phyloP scores from a whole-genome alignment of 2,113 vertebrate species.

The Zapus hudsonius region DNA sequence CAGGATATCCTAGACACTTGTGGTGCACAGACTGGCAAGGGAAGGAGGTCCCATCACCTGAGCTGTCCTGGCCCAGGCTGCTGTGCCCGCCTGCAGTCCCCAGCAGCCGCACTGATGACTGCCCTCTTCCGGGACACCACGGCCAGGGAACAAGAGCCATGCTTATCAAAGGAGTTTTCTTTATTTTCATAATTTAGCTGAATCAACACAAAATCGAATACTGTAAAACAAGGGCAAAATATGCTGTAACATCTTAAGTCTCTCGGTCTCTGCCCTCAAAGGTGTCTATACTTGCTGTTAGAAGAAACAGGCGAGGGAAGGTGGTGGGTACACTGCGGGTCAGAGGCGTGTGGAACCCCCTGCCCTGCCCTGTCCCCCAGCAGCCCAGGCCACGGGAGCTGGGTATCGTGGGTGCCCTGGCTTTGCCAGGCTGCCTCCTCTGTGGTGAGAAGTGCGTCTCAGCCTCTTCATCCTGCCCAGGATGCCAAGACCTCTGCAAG shows the following conservation, averaged over 20 bases:
- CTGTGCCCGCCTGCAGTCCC: not conserved
- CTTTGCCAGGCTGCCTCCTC: accelerated
- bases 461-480: conserved; percentile 73
- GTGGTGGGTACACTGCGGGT: not conserved
- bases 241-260: conserved; percentile 83
- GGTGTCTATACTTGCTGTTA: conserved; percentile 77
- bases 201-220: conserved; percentile 90
- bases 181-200: conserved; percentile 92
- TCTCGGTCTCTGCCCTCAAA: conserved; percentile 82
- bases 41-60: not conserved
- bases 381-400: accelerated
- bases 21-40: no score
- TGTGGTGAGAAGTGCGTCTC: conserved; percentile 41
- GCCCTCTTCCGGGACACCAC: conserved; percentile 69
- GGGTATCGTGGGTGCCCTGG: not conserved
- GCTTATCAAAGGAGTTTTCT: conserved; percentile 87
- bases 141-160: conserved; percentile 85
- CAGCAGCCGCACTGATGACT: not conserved
- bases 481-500: conserved; percentile 1
- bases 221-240: conserved; percentile 87
- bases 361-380: not conserved
- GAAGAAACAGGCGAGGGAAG: conserved; percentile 1
- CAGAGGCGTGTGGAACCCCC: not conserved
- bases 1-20: not conserved
- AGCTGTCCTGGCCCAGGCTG: not conserved